These are phyloP conservation scores for Osmerus mordax DNA, from an alignment of 2,113 vertebrate species.

Conservation along the genomic window DNA sequence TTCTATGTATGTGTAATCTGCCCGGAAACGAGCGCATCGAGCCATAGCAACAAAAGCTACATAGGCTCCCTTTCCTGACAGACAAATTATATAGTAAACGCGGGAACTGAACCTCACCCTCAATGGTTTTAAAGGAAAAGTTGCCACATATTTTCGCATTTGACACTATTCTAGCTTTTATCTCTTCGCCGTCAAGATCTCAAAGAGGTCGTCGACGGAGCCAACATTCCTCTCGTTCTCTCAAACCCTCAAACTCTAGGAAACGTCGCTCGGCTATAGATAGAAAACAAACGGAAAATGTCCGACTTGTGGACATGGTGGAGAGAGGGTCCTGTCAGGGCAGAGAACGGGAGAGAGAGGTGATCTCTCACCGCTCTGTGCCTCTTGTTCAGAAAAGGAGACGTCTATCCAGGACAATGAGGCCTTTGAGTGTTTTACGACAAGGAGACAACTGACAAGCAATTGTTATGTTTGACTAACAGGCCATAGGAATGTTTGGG, in stretches of 20 bases:
- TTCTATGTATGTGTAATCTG: slow-evolving; percentile 53
- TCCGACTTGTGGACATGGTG: background rate
- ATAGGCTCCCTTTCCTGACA: background rate
- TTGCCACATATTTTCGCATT: too few relatives aligned
- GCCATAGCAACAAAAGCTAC: slow-evolving; percentile 29
- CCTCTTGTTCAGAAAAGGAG: background rate
- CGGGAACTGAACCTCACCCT: background rate
- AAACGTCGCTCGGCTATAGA: background rate
- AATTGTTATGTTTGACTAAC: slow-evolving; percentile 33
- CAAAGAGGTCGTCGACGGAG: background rate
- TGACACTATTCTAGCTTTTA: too few relatives aligned
- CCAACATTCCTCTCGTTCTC: background rate
- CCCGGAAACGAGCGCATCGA: slow-evolving; percentile 59
- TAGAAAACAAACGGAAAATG: background rate
- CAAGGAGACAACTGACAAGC: slow-evolving; percentile 19
- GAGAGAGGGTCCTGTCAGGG: background rate
- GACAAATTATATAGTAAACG: background rate
- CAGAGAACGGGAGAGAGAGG: background rate
- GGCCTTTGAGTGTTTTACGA: slow-evolving; percentile 11
- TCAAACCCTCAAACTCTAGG: background rate
- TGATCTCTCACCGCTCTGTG: too few relatives aligned
- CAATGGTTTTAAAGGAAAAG: too few relatives aligned
- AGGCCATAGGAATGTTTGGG: slow-evolving; percentile 26
- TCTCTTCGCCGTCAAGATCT: too few relatives aligned
- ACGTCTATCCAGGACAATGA: background rate